Base-by-base conservation (phyloP, 2,113 vertebrate genomes). In the Apteryx owenii region DNA sequence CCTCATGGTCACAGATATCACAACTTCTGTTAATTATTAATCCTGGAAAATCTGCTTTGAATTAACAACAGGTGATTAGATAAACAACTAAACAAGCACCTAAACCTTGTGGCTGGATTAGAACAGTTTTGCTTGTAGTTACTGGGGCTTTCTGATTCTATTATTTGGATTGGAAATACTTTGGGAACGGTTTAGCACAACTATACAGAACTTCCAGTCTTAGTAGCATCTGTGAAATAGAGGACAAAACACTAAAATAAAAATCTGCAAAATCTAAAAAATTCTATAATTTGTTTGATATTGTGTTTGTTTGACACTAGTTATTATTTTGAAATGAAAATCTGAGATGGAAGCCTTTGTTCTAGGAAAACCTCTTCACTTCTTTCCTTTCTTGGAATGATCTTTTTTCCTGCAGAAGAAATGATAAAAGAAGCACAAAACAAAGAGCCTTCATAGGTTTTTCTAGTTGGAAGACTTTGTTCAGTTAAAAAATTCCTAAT, bases 401-500 rank as follows among this genome's bases (percentile, higher is more conserved):
- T 56, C 7, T 68, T 33, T 79, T 18, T 65, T 93, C 15, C 18
- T 36, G 78, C 2, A 4, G 53, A 87, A 21, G 48, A 53, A 88
- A 87, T 42, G 48, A 42, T 77, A 40, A 58, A 90, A 89, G 76
- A 28, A 53, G 13, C 4, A 48, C 69, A 68, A 86, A 88, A 53
- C 22, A 58, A 87, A 38, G 14, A 0, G 14, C 58, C 11, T 90
- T 46, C 40, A 3, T 46, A 50, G 16, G 1, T 58, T 95, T 89
- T 69, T 91, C 66, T 51, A 81, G 21, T 33, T 86, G n/a, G 12
- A 4, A 1, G 1, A 36, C 53, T 89, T 85, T 64, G 8, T 69
- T 81, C 62, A 36, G 40, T 60, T 77, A 76, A 76, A 89, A 95
- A 90, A 21, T 54, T 96, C 66, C 83, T 96, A 77, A 66, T 42